Evolutionary conservation across 2,113 vertebrate genomes (phyloP).

Genomic region (Artemisiospiza belli): DNA sequence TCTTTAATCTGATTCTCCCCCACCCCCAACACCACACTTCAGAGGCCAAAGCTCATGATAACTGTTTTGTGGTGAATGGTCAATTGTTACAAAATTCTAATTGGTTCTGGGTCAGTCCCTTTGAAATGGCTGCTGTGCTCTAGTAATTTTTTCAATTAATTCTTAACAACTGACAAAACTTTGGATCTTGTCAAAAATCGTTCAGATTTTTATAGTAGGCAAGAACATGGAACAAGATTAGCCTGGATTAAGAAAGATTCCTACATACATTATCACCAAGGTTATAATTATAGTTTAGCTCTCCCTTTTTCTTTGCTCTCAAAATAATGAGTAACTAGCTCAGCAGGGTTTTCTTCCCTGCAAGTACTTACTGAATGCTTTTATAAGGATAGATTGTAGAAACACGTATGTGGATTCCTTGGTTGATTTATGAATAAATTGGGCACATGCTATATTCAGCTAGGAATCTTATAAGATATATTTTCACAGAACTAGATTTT

Average conservation of each 20-base stretch:
- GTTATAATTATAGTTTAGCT: conserved; percentile 45
- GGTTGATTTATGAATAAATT: neutral
- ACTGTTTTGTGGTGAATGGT: conserved; percentile 78
- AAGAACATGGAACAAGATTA: conserved; percentile 48
- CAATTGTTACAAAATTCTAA: conserved; percentile 85
- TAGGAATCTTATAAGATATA: neutral
- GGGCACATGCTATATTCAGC: neutral
- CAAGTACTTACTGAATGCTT: neutral
- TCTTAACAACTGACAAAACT: conserved; percentile 85
- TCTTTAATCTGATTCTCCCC: conserved; percentile 71
- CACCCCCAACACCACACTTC: conserved; percentile 72
- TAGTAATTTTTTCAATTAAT: conserved; percentile 87
- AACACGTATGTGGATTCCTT: neutral
- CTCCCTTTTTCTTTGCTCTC: conserved; percentile 17
- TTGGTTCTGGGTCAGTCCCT: conserved; percentile 87
- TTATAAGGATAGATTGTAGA: neutral
- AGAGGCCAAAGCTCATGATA: conserved; percentile 76
- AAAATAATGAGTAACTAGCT: conserved; percentile 48
- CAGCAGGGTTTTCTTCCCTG: conserved; percentile 30
- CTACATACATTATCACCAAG: conserved; percentile 26
- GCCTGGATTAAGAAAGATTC: conserved; percentile 26
- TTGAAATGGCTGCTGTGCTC: conserved; percentile 76
- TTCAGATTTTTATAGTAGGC: conserved; percentile 73
- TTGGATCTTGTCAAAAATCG: conserved; percentile 80
- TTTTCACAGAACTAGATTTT: neutral